phyloP scores from a whole-genome alignment of 2,113 vertebrate species.

The Engystomops pustulosus region DNA sequence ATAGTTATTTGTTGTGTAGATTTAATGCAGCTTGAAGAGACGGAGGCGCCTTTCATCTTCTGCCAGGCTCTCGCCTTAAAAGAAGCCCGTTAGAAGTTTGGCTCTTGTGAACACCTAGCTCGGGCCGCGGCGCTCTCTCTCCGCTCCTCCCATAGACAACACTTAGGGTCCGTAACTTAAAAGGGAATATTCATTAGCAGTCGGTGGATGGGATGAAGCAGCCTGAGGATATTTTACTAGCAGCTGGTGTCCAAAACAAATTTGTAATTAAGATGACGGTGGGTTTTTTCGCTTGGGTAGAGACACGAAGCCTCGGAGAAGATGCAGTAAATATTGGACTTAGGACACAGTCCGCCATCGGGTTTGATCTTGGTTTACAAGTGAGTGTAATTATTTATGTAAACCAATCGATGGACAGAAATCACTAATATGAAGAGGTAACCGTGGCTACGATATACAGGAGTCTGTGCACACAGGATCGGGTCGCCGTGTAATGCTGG shows the following conservation, averaged over 20 bases:
- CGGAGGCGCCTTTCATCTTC: constrained; percentile 16
- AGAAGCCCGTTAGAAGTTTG: constrained; percentile 27
- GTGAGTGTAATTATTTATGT: background rate
- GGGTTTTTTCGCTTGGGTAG: background rate
- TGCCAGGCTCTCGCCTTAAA: constrained; percentile 11
- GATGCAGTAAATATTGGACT: constrained; percentile 18
- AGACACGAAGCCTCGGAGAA: too few relatives aligned
- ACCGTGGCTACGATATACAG: too few relatives aligned
- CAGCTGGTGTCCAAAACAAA: constrained; percentile 42
- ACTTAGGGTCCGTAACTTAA: constrained; percentile 15
- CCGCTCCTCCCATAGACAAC: constrained; percentile 13
- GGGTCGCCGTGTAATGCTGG: too few relatives aligned
- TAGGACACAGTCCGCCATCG: background rate
- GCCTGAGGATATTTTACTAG: constrained; percentile 30
- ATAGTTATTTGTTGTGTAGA: constrained; percentile 22
- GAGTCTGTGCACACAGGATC: too few relatives aligned
- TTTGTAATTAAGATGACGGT: constrained; percentile 36
- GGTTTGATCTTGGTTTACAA: constrained; percentile 8
- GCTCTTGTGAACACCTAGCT: constrained; percentile 17
- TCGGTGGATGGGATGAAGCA: background rate
- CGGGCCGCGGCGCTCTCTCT: background rate
- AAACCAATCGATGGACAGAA: background rate
- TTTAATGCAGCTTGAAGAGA: constrained; percentile 12
- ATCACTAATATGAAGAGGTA: background rate
- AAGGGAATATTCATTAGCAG: constrained; percentile 43